phyloP scores from a whole-genome alignment of 2,888 invertebrate species.

The Xestoiulus laeticollis region DNA sequence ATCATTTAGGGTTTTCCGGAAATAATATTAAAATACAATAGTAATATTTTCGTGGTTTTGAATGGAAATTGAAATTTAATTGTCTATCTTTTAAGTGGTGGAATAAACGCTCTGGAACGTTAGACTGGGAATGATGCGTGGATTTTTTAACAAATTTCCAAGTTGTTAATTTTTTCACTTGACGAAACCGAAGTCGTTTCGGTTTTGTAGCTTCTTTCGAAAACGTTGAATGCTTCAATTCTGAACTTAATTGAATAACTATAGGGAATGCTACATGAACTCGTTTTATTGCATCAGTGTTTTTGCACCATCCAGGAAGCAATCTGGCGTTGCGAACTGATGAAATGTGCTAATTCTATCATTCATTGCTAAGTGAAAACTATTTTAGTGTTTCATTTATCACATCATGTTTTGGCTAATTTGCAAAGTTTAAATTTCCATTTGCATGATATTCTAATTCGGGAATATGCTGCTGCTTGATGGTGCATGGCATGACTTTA shows the following conservation, averaged over 20 bases:
- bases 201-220: background rate
- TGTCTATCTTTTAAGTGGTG: background rate
- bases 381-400: background rate
- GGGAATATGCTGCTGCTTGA: background rate
- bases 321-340: background rate
- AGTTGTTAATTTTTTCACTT: background rate
- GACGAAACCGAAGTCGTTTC: background rate
- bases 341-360: background rate
- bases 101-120: background rate
- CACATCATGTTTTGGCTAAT: background rate
- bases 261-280: background rate
- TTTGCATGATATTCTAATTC: background rate
- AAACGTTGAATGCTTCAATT: background rate
- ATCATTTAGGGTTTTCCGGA: background rate
- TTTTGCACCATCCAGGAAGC: background rate
- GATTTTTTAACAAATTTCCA: background rate
- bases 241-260: background rate
- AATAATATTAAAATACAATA: background rate
- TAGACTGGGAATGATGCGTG: background rate
- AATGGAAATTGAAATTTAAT: background rate
- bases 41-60: background rate
- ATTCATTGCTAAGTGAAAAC: background rate
- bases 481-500: conserved; percentile 8
- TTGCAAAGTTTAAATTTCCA: conserved; percentile 2
- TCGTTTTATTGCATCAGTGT: background rate